Conservation (phyloP, 2,888 invertebrate genomes). For the Drosophila pseudotalamancana region DNA sequence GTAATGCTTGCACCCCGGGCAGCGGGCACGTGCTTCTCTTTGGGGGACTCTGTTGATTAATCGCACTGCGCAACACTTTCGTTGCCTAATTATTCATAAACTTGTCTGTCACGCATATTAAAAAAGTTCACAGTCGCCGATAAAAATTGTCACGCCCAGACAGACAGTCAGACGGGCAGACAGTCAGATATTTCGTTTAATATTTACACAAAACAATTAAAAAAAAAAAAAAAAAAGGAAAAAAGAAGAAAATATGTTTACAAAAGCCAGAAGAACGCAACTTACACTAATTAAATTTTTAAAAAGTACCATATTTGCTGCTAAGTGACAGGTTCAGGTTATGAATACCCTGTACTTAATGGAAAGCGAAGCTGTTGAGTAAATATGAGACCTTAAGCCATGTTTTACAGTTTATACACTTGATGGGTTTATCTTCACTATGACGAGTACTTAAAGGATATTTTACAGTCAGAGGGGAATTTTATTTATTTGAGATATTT, state of each 20-base stretch:
- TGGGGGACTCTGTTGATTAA: slow-evolving; percentile 53
- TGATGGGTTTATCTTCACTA: not conserved
- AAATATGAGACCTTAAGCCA: no score
- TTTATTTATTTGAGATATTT: not conserved
- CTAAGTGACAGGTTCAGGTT: not conserved
- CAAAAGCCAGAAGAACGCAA: not conserved
- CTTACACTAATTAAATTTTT: slow-evolving; percentile 57
- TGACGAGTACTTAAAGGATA: not conserved
- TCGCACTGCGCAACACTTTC: slow-evolving; percentile 48
- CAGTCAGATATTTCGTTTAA: slow-evolving; percentile 57
- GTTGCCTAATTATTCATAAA: slow-evolving; percentile 74
- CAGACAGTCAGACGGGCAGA: slow-evolving; percentile 26
- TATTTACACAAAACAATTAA: not conserved
- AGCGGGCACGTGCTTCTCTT: slow-evolving; percentile 45
- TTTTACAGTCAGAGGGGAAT: not conserved
- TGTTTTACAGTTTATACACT: not conserved
- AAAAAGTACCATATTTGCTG: slow-evolving; percentile 26
- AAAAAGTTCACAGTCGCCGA: slow-evolving; percentile 54
- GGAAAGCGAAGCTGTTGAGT: no score
- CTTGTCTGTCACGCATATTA: slow-evolving; percentile 66
- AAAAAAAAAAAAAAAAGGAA: no score
- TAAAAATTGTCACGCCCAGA: slow-evolving; percentile 52
- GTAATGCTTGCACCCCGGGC: not conserved
- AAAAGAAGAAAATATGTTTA: not conserved
- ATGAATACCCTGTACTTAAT: slow-evolving; percentile 5